A percentile compares a stretch with the other conserved stretches of the same genome.
Evolutionary conservation across 2,113 vertebrate species (phyloP).

Genomic region (Prunella himalayana): DNA sequence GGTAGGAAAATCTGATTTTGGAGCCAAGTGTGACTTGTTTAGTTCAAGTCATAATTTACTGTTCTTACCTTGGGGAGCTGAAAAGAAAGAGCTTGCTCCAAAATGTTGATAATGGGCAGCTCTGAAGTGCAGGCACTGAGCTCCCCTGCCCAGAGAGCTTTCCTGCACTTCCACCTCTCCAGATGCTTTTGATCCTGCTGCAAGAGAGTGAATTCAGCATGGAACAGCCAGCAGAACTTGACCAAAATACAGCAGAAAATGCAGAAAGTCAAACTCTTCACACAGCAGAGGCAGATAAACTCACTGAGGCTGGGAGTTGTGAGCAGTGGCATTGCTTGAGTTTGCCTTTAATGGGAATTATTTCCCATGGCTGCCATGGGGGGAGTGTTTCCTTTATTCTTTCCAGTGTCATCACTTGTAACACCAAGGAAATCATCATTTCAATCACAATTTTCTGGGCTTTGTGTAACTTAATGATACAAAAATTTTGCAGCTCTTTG

Average conservation of each 20-base stretch:
- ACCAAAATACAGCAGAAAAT: background rate
- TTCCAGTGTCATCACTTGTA: background rate
- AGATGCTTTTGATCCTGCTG: constrained; percentile 67
- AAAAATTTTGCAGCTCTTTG: background rate
- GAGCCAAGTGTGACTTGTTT: constrained; percentile 79
- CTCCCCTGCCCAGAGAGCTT: constrained; percentile 63
- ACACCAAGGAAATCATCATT: background rate
- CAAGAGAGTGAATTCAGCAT: constrained; percentile 45
- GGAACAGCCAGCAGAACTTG: constrained; percentile 14
- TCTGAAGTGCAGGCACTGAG: constrained; percentile 67
- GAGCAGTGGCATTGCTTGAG: background rate
- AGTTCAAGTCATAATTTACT: constrained; percentile 77
- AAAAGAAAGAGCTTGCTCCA: constrained; percentile 65
- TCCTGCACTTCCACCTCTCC: constrained; percentile 67
- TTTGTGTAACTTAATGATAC: background rate
- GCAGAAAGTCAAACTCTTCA: background rate
- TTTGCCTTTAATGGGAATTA: background rate
- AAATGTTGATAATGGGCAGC: constrained; percentile 69
- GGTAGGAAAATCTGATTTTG: constrained; percentile 80
- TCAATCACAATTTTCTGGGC: constrained; percentile 1
- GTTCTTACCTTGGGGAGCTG: constrained; percentile 65
- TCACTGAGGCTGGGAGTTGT: background rate
- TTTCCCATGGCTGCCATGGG: background rate
- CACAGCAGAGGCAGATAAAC: constrained; percentile 3
- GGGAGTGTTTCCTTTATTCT: background rate